phyloP scores from a whole-genome alignment of 2,888 invertebrate genomes.

The Schizotus pectinicornis region DNA sequence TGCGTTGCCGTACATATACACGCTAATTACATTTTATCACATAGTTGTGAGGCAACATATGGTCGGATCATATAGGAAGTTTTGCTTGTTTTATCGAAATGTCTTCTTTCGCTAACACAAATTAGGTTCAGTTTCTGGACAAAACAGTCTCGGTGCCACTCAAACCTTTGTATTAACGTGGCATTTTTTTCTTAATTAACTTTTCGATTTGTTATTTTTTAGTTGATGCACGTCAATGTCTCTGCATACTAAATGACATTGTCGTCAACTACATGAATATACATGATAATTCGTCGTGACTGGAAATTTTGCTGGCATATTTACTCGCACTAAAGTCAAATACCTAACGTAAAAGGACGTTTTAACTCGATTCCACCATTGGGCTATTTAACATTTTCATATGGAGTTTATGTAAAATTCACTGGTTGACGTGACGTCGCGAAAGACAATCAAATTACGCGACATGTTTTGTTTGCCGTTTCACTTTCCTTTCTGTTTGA shows the following conservation, averaged over 20 bases:
- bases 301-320: conserved; percentile 23
- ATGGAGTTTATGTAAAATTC: too few relatives aligned
- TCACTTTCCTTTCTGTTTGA: too few relatives aligned
- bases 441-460: too few relatives aligned
- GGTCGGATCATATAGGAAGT: conserved; percentile 9
- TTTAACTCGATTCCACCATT: too few relatives aligned
- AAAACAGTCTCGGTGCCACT: neutral
- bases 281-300: conserved; percentile 25
- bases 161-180: too few relatives aligned
- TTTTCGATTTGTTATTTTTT: conserved; percentile 15
- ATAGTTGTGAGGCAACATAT: conserved; percentile 10
- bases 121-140: neutral
- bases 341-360: too few relatives aligned
- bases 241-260: conserved; percentile 29
- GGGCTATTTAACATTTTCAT: too few relatives aligned
- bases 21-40: conserved; percentile 24
- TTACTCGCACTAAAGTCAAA: neutral
- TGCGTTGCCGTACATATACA: neutral
- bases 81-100: neutral
- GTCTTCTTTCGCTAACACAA: neutral
- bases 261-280: conserved; percentile 28
- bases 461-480: too few relatives aligned
- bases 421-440: too few relatives aligned
- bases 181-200: too few relatives aligned
- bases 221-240: conserved; percentile 28